phyloP scores from a whole-genome alignment of 2,888 invertebrate genomes.

The Pheosia tremula region DNA sequence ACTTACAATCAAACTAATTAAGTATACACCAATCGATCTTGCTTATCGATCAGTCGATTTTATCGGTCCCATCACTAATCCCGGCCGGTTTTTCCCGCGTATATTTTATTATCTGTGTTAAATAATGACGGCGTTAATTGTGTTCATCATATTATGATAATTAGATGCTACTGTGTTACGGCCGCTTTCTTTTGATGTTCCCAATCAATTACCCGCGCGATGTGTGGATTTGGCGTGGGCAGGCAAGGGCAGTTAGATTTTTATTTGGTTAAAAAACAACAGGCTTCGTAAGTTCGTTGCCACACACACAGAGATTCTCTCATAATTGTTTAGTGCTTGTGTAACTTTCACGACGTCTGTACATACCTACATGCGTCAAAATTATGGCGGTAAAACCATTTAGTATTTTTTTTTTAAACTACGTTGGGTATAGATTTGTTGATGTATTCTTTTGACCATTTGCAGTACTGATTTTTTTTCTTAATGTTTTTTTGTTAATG shows the following conservation, averaged over 20 bases:
- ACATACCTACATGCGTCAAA: no score
- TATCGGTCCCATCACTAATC: constrained; percentile 32
- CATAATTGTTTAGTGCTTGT: no score
- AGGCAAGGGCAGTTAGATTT: constrained; percentile 8
- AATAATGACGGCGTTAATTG: constrained; percentile 37
- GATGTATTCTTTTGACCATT: no score
- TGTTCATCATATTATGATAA: constrained; percentile 53
- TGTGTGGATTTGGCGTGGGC: constrained; percentile 9
- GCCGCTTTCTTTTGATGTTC: constrained; percentile 27
- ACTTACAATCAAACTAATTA: constrained; percentile 7
- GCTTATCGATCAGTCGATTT: constrained; percentile 24
- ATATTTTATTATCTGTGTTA: constrained; percentile 25
- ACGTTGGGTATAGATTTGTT: no score
- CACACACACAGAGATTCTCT: no score
- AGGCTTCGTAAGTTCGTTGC: neutral
- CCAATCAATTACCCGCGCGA: constrained; percentile 18
- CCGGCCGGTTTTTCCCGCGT: constrained; percentile 24
- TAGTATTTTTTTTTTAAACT: no score
- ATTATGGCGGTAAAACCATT: no score
- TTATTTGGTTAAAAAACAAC: neutral
- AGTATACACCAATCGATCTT: constrained; percentile 17
- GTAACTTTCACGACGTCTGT: no score
- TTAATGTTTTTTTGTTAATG: no score
- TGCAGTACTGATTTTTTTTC: no score
- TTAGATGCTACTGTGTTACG: constrained; percentile 47